Evolutionary conservation across 2,113 vertebrate species (phyloP).

Genomic region (Puntigrus tetrazona): DNA sequence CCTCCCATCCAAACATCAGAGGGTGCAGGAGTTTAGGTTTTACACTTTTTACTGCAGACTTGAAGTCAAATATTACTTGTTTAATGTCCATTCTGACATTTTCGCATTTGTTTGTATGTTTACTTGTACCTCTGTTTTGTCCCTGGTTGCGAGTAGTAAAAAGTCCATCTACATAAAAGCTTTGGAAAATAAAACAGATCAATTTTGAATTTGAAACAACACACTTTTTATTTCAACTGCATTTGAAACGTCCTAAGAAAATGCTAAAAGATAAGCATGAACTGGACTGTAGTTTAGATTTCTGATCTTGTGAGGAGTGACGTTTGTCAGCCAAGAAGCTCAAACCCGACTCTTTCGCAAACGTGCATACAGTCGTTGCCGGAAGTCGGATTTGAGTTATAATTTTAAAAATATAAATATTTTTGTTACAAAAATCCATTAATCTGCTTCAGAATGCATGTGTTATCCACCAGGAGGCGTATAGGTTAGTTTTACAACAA

Average conservation of each 20-base stretch:
- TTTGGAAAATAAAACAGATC: neutral
- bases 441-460: too few relatives aligned
- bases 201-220: neutral
- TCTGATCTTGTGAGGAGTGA: too few relatives aligned
- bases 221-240: neutral
- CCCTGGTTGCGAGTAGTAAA: neutral
- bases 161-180: neutral
- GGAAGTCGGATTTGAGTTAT: too few relatives aligned
- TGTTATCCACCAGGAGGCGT: too few relatives aligned
- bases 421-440: too few relatives aligned
- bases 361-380: too few relatives aligned
- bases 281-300: too few relatives aligned
- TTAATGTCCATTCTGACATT: neutral
- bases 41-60: neutral
- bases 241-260: constrained; percentile 46
- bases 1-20: constrained; percentile 20
- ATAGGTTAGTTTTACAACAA: too few relatives aligned
- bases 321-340: too few relatives aligned
- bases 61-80: neutral
- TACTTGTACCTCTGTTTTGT: neutral
- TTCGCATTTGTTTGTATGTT: neutral
- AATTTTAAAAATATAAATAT: too few relatives aligned
- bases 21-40: neutral
- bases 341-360: too few relatives aligned
- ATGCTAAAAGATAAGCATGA: constrained; percentile 71